Percentiles rank a stretch among this genome's conserved stretches.
Evolutionary conservation across 2,797 vertebrate genomes (phyloP).

Genomic region (Perodicticus potto): DNA sequence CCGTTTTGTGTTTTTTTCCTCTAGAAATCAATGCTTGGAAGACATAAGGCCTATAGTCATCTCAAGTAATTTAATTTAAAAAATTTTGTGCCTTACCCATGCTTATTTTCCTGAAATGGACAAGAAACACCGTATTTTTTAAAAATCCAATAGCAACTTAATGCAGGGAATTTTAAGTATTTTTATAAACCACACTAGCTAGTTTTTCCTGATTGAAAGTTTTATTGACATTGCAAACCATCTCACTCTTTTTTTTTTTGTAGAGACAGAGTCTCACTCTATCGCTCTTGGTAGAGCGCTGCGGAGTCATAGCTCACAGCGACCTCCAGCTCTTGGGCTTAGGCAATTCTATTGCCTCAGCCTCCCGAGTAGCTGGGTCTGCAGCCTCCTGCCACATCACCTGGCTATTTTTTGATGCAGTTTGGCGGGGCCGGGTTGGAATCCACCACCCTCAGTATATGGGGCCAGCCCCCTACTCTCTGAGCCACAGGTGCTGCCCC

Average conservation of each 20-base stretch:
- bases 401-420: too few relatives aligned
- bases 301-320: too few relatives aligned
- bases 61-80: not conserved
- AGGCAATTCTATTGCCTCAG: too few relatives aligned
- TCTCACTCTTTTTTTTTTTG: not conserved
- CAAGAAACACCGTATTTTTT: not conserved
- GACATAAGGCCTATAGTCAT: not conserved
- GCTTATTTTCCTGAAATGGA: not conserved
- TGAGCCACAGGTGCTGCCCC: too few relatives aligned
- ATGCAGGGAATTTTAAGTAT: not conserved
- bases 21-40: not conserved
- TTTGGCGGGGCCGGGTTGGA: too few relatives aligned
- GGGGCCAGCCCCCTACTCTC: too few relatives aligned
- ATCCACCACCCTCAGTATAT: too few relatives aligned
- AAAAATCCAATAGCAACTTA: not conserved
- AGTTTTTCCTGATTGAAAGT: not conserved
- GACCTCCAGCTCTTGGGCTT: too few relatives aligned
- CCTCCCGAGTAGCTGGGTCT: too few relatives aligned
- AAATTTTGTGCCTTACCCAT: not conserved
- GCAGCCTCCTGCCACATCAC: too few relatives aligned
- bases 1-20: not conserved
- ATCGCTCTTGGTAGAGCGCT: too few relatives aligned
- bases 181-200: not conserved
- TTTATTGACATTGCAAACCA: conserved; percentile 16
- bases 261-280: too few relatives aligned